Evolutionary conservation across 2,888 invertebrate species (phyloP).

Genomic region (Amiota minor): DNA sequence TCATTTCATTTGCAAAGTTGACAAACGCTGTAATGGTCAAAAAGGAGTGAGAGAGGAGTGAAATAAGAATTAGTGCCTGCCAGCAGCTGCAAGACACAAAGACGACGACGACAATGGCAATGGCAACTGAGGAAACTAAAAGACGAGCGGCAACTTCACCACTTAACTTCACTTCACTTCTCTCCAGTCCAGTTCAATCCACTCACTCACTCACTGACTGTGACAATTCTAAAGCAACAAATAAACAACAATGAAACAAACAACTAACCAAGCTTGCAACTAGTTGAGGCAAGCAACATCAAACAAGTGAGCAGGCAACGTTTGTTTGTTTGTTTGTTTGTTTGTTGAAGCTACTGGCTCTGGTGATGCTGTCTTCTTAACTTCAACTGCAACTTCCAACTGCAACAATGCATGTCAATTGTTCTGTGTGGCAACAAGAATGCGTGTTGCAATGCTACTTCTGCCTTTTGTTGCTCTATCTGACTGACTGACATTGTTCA

Average conservation of each 20-base stretch:
- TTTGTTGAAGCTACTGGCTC: neutral
- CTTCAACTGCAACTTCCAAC: conserved; percentile 3
- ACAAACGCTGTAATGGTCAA: conserved; percentile 14
- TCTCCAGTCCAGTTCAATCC: too few species aligned
- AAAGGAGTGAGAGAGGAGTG: neutral
- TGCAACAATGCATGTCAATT: conserved; percentile 63
- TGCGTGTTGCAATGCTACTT: conserved; percentile 55
- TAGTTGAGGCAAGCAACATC: neutral
- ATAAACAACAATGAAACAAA: neutral
- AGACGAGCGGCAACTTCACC: neutral
- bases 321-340: neutral
- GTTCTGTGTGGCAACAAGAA: conserved; percentile 65
- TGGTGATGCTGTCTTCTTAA: conserved; percentile 31
- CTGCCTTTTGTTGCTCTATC: neutral
- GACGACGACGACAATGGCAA: neutral
- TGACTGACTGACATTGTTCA: too few species aligned
- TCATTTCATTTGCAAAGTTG: conserved; percentile 24
- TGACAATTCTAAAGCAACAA: too few species aligned
- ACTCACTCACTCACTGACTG: too few species aligned
- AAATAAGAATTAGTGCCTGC: neutral
- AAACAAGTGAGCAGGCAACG: too few species aligned
- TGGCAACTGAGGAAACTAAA: neutral
- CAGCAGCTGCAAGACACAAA: conserved; percentile 2
- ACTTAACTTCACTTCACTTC: too few species aligned
- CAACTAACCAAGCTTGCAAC: neutral